Percentiles rank a stretch among this genome's conserved stretches.
Evolutionary conservation across 2,888 invertebrate species (phyloP).

Genomic region (Clostera curtula): DNA sequence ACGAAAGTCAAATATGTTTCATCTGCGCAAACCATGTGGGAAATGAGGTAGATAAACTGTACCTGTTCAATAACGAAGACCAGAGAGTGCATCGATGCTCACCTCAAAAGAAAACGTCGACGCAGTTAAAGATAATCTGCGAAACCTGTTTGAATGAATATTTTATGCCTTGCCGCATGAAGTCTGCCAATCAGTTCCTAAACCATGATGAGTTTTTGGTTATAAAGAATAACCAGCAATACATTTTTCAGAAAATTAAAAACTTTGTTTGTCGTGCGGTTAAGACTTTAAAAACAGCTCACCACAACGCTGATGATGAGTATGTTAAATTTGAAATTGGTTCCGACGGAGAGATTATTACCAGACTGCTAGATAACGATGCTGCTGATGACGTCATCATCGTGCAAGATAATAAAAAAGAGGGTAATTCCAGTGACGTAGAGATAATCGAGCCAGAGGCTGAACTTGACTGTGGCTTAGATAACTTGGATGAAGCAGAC

Average conservation of each 20-base stretch:
- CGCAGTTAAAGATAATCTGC: constrained; percentile 57
- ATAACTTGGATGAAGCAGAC: constrained; percentile 61
- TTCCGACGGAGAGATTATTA: constrained; percentile 57
- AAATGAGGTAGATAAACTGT: constrained; percentile 45
- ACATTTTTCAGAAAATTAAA: constrained; percentile 54
- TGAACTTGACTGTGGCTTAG: constrained; percentile 52
- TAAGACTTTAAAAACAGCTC: constrained; percentile 22
- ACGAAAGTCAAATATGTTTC: constrained; percentile 50
- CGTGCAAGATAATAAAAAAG: constrained; percentile 34
- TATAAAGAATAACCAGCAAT: constrained; percentile 63
- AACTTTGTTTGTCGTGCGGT: constrained; percentile 26
- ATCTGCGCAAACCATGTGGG: constrained; percentile 53
- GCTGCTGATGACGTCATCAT: constrained; percentile 36
- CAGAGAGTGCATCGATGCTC: constrained; percentile 54
- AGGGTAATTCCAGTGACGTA: constrained; percentile 50
- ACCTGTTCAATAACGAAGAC: constrained; percentile 63
- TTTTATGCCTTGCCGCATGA: constrained; percentile 49
- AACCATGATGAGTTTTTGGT: constrained; percentile 58
- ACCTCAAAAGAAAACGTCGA: constrained; percentile 47
- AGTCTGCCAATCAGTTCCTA: constrained; percentile 49
- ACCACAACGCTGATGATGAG: constrained; percentile 31
- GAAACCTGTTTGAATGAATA: constrained; percentile 49
- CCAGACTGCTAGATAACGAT: constrained; percentile 41
- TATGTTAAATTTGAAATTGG: constrained; percentile 61
- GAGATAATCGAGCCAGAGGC: constrained; percentile 52